A percentile compares a stretch with the other conserved stretches of the same genome.
phyloP scores from a whole-genome alignment of 2,888 invertebrate species.

The Cataglyphis altisquamis region DNA sequence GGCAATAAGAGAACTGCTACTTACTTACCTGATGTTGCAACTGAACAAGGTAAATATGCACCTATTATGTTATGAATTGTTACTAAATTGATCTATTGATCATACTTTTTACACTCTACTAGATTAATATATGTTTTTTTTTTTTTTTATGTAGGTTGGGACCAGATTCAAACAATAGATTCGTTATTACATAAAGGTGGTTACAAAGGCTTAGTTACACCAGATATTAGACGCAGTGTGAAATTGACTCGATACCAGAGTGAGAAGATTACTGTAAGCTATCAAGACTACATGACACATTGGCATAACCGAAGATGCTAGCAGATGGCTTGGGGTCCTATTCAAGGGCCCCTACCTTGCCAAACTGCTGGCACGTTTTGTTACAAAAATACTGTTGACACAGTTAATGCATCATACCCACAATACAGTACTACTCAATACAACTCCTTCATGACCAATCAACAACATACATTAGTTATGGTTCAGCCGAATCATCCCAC shows the following conservation, averaged over 20 bases:
- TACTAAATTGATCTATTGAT: background rate
- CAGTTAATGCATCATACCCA: slow-evolving; percentile 72
- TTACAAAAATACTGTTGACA: slow-evolving; percentile 74
- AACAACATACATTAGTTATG: slow-evolving; percentile 73
- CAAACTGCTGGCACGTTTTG: slow-evolving; percentile 74
- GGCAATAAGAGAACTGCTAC: slow-evolving; percentile 98
- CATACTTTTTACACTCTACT: background rate
- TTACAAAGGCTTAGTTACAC: slow-evolving; percentile 95
- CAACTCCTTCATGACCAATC: slow-evolving; percentile 74
- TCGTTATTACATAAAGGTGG: slow-evolving; percentile 99
- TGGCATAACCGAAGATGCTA: slow-evolving; percentile 91
- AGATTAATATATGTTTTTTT: background rate
- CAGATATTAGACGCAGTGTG: slow-evolving; percentile 94
- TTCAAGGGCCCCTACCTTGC: slow-evolving; percentile 75
- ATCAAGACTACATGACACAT: slow-evolving; percentile 92
- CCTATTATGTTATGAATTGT: background rate
- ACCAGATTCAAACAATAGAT: slow-evolving; percentile 99
- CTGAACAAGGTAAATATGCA: slow-evolving; percentile 93
- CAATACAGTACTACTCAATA: slow-evolving; percentile 72
- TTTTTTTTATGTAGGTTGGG: slow-evolving; percentile 93
- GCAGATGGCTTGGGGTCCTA: slow-evolving; percentile 89
- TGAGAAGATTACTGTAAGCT: slow-evolving; percentile 96
- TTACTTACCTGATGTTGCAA: slow-evolving; percentile 98
- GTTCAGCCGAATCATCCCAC: slow-evolving; percentile 73
- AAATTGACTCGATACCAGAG: slow-evolving; percentile 98